Evolutionary conservation across 2,113 vertebrate species (phyloP).

Genomic region (Thalassarche chlororhynchos): DNA sequence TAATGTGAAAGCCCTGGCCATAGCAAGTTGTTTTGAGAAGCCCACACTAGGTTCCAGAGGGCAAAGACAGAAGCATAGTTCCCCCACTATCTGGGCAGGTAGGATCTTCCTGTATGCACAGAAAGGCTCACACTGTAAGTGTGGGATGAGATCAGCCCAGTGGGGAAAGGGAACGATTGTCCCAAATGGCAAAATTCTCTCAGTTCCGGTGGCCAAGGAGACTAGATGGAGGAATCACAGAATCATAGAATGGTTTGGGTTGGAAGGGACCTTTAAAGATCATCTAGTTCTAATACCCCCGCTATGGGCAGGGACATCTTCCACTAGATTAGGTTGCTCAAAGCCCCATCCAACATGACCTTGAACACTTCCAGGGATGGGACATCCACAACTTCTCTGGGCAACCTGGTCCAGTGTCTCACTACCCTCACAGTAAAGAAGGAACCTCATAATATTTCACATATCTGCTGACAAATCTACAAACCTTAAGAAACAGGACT

Average conservation of each 20-base stretch:
- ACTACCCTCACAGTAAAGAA: not conserved
- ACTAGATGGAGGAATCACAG: not conserved
- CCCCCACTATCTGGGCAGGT: not conserved
- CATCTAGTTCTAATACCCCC: not conserved
- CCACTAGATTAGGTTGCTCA: not conserved
- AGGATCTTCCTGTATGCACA: not conserved
- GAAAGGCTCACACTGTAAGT: not conserved
- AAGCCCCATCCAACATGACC: not conserved
- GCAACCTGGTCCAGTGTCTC: not conserved
- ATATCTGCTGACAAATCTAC: not conserved
- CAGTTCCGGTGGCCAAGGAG: not conserved
- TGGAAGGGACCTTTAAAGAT: not conserved
- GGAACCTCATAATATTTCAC: not conserved
- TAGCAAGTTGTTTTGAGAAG: not conserved
- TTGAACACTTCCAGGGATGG: not conserved
- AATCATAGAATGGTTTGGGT: not conserved
- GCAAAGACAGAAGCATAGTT: not conserved
- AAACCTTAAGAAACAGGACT: not conserved
- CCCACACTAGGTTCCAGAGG: not conserved
- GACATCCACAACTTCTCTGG: not conserved
- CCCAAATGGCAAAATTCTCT: not conserved
- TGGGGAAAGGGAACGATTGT: not conserved
- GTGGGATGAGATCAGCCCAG: not conserved
- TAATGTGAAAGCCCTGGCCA: not conserved
- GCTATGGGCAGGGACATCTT: not conserved